Base-by-base conservation (phyloP, 2,797 vertebrate species). In the Peromyscus melanophrys region DNA sequence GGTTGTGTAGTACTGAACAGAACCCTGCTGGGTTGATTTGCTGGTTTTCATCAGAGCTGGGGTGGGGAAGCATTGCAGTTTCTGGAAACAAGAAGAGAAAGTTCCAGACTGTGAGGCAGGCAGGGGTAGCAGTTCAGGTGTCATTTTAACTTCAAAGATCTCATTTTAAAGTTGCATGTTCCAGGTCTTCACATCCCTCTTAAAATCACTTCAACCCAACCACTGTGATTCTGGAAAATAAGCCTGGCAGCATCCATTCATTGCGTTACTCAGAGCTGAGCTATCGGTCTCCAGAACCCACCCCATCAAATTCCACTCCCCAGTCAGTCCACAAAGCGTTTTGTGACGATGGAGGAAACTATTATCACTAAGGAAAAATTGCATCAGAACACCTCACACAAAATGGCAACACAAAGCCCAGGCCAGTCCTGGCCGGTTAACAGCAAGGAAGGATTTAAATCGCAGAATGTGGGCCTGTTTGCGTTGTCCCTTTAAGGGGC, bases 131-230 rank as follows among this genome's bases (percentile, higher is more conserved):
- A 75, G 69, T 91, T 95, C 31, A 10, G 84, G 76, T 43, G 82
- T n/a, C 80, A 82, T 90, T 92, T 91, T 77, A 77, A 96, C 95
- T 91, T 73, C 63, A 86, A 96, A 87, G 71, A 82, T 82, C 71
- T 86, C 11, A 78, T 96, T 90, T 88, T 59, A 94, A 97, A 97
- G 55, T 14, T 46, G 3, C 23, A 29, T 0, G 0, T 90, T 86
- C 65, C 46, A 13, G 75, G 75, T 92, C 84, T 95, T 93, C 23
- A 0, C 0, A 34, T 71, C 25, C 65, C 59, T 96, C 90, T 90
- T 82, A 91, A 49, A 67, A 37, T 27, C 9, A n/a, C 90, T 92
- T 85, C 91, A 88, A 63, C 76, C 17, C 63, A 46, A 90, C 80
- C 29, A 52, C 1, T 61, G 55, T 29, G 8, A 57, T 90, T 90